Evolutionary conservation across 1,140 invertebrate genomes (phyloP).

Genomic region (Caligus rogercresseyi): DNA sequence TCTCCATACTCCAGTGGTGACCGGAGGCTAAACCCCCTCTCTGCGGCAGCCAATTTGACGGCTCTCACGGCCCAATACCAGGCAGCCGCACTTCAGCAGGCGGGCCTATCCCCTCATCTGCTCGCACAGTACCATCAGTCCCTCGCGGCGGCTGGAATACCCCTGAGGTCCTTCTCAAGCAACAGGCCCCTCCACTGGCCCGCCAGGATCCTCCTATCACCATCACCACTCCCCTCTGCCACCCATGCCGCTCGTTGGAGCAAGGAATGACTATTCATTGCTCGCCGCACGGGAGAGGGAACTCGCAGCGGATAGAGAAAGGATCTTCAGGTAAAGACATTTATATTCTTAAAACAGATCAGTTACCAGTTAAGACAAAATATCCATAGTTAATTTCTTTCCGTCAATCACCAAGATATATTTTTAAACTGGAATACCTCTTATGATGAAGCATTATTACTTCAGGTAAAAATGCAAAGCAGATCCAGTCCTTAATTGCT

Average conservation of each 20-base stretch:
- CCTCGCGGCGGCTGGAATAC: background rate
- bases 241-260: background rate
- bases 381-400: too few species aligned
- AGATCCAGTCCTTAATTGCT: too few species aligned
- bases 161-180: background rate
- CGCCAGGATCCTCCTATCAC: background rate
- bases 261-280: background rate
- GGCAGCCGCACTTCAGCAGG: background rate
- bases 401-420: too few species aligned
- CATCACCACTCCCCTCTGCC: too few species aligned
- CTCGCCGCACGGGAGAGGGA: conserved; percentile 24
- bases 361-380: too few species aligned
- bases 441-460: too few species aligned
- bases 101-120: background rate
- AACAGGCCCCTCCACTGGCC: background rate
- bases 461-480: too few species aligned
- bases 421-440: too few species aligned
- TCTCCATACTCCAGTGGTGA: background rate
- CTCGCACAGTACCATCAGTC: background rate
- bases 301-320: conserved; percentile 28
- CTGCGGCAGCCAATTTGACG: background rate
- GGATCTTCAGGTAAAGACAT: conserved; percentile 26
- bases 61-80: background rate
- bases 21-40: background rate
- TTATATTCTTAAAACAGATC: too few species aligned